These are phyloP conservation scores for Xylocopa sonorina DNA, from an alignment of 1,140 invertebrate genomes.

Conservation along the genomic window DNA sequence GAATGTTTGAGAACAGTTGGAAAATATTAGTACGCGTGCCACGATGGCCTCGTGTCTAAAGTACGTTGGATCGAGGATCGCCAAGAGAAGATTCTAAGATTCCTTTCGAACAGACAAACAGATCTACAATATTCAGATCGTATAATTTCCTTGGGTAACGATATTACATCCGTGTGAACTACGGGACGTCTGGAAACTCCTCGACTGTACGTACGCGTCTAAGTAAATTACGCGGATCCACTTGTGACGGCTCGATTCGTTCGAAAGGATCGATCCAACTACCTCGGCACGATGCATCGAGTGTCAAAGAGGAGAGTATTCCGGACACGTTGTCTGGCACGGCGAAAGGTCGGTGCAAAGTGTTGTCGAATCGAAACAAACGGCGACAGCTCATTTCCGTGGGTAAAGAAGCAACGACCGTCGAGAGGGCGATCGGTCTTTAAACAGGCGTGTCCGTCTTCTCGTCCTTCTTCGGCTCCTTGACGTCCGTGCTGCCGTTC, in stretches of 20 bases:
- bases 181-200: too few species aligned
- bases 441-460: slow-evolving; percentile 81
- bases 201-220: too few species aligned
- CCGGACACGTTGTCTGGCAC: background rate
- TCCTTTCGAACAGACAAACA: too few species aligned
- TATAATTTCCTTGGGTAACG: background rate
- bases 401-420: slow-evolving; percentile 19
- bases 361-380: slow-evolving; percentile 8
- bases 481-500: slow-evolving; percentile 78
- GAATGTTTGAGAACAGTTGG: background rate
- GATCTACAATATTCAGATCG: background rate
- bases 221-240: too few species aligned
- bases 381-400: slow-evolving; percentile 30
- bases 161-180: background rate
- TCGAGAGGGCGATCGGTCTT: slow-evolving; percentile 47
- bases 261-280: background rate
- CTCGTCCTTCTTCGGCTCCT: slow-evolving; percentile 78
- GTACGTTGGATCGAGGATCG: background rate
- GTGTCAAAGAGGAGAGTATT: background rate
- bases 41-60: background rate
- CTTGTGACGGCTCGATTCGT: too few species aligned
- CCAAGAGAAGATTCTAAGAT: background rate
- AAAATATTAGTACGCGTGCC: background rate
- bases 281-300: background rate
- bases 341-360: slow-evolving; percentile 17